These are phyloP conservation scores for Rhagonycha fulva DNA, from an alignment of 2,888 invertebrate genomes.

Conservation along the genomic window DNA sequence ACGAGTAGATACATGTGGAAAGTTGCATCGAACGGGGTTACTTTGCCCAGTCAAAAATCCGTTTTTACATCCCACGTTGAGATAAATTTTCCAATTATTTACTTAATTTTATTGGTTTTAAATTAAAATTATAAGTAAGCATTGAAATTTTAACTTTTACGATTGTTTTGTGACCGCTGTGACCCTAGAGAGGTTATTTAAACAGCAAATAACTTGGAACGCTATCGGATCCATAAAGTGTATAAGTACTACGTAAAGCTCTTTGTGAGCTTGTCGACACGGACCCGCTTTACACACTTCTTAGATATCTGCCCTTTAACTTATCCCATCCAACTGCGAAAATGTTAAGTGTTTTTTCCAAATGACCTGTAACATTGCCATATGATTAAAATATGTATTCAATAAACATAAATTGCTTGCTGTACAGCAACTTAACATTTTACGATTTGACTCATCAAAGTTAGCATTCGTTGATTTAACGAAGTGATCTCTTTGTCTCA, in stretches of 20 bases:
- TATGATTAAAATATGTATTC: not conserved
- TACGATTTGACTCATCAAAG: not conserved
- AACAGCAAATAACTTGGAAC: slow-evolving; percentile 31
- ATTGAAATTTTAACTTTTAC: slow-evolving; percentile 18
- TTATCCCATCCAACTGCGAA: slow-evolving; percentile 22
- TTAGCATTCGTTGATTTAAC: not conserved
- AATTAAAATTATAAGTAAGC: not conserved
- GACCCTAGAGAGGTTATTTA: slow-evolving; percentile 25
- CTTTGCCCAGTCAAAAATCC: no score
- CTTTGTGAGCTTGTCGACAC: slow-evolving; percentile 36
- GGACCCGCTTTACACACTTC: slow-evolving; percentile 22
- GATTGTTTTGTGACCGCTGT: slow-evolving; percentile 29
- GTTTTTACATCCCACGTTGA: not conserved
- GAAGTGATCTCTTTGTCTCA: no score
- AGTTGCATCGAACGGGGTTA: not conserved
- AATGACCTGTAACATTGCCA: slow-evolving; percentile 28
- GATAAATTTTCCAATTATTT: not conserved
- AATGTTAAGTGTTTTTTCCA: slow-evolving; percentile 16
- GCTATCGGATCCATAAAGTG: slow-evolving; percentile 41
- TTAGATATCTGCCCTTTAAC: slow-evolving; percentile 22
- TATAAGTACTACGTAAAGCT: slow-evolving; percentile 40
- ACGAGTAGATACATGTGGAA: not conserved
- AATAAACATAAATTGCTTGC: not conserved
- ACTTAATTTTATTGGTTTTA: not conserved
- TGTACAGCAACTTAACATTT: not conserved